These are phyloP conservation scores for Clamator glandarius DNA, from an alignment of 2,797 vertebrate genomes.

Conservation along the genomic window DNA sequence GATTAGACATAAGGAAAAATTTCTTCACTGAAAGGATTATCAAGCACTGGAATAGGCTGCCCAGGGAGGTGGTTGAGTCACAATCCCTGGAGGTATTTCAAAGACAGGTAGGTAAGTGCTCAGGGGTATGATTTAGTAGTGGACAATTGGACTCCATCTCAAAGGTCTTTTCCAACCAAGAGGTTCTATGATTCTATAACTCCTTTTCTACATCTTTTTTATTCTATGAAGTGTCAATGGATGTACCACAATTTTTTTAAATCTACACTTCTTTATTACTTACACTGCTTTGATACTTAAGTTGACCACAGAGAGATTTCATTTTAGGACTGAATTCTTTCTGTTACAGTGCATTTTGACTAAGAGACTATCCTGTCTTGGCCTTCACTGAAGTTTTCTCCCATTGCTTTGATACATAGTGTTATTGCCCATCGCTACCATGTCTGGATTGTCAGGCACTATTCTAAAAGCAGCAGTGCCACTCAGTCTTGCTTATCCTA, in stretches of 20 bases:
- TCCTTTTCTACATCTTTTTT: neutral
- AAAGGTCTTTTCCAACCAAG: too few relatives aligned
- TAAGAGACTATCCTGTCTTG: neutral
- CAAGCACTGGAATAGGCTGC: too few relatives aligned
- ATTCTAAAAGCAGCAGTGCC: neutral
- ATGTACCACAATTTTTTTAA: neutral
- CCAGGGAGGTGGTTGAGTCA: too few relatives aligned
- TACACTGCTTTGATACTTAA: too few relatives aligned
- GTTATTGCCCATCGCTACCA: neutral
- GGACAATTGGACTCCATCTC: too few relatives aligned
- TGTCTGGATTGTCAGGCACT: neutral
- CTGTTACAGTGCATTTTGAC: neutral
- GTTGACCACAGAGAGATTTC: neutral
- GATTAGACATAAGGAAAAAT: too few relatives aligned
- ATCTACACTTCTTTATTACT: neutral
- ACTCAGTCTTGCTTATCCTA: neutral
- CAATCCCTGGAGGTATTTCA: too few relatives aligned
- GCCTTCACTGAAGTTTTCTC: neutral
- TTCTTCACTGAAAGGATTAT: too few relatives aligned
- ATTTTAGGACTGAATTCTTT: neutral
- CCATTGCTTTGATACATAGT: neutral
- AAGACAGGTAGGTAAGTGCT: too few relatives aligned
- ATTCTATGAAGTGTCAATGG: neutral
- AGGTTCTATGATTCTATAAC: neutral
- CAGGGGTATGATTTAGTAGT: too few relatives aligned